Percentiles rank a stretch among this genome's conserved stretches.
Conservation (phyloP, 2,113 vertebrate species). For the Pipra filicauda region DNA sequence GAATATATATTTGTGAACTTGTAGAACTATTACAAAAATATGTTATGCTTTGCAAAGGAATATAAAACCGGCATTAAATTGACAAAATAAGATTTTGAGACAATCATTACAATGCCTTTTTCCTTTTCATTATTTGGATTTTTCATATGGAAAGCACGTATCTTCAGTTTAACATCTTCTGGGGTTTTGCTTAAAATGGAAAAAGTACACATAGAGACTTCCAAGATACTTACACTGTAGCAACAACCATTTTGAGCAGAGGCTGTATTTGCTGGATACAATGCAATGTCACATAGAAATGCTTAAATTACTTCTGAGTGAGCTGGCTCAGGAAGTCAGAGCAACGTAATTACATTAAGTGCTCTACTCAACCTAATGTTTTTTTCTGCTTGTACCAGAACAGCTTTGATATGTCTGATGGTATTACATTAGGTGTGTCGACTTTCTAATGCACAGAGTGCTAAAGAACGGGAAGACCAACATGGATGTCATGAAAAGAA, state of each 20-base stretch:
- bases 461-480: not conserved
- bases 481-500: not conserved
- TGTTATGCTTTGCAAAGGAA: not conserved
- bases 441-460: not conserved
- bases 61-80: not conserved
- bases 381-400: not conserved
- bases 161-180: not conserved
- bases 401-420: slow-evolving; percentile 15
- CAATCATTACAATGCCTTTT: not conserved
- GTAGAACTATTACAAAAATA: not conserved
- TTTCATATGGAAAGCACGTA: not conserved
- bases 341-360: slow-evolving; percentile 12
- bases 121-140: not conserved
- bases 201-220: not conserved
- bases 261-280: not conserved
- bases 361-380: slow-evolving; percentile 22
- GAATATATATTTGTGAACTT: not conserved
- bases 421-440: slow-evolving; percentile 4
- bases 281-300: not conserved
- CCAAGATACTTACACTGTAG: not conserved
- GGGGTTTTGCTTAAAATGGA: not conserved
- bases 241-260: not conserved
- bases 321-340: slow-evolving; percentile 10
- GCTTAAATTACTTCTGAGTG: slow-evolving; percentile 19
- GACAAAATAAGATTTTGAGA: not conserved